These are phyloP conservation scores for Crambe crambe DNA, from an alignment of 37 sponge, comb jelly and placozoan species.

Conservation along the genomic window DNA sequence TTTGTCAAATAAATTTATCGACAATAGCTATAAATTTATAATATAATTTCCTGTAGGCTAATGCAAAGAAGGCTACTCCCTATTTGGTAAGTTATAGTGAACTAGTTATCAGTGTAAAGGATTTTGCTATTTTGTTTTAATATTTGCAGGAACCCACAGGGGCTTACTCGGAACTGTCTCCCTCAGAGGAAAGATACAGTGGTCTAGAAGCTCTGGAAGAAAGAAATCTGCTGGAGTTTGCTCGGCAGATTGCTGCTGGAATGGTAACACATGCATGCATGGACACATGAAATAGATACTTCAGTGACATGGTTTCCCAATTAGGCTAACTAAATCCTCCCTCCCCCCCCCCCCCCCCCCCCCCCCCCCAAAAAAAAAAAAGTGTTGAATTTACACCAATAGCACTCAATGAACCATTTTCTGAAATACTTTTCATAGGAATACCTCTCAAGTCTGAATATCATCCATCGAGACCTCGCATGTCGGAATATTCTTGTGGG, in stretches of 20 bases:
- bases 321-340: too few relatives aligned
- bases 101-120: neutral
- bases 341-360: too few relatives aligned
- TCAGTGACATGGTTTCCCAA: too few relatives aligned
- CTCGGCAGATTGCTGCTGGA: slow-evolving; percentile 73
- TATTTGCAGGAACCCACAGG: slow-evolving; percentile 37
- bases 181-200: slow-evolving; percentile 9
- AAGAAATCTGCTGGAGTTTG: slow-evolving; percentile 53
- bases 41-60: neutral
- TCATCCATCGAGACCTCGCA: slow-evolving; percentile 81
- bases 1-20: too few relatives aligned
- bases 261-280: slow-evolving; percentile 58
- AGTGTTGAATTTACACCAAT: neutral
- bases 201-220: slow-evolving; percentile 37
- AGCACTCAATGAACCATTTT: neutral
- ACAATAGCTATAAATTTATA: too few relatives aligned
- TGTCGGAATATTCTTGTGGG: slow-evolving; percentile 81
- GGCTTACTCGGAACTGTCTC: slow-evolving; percentile 23
- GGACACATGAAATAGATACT: too few relatives aligned
- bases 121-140: neutral
- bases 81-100: slow-evolving; percentile 14
- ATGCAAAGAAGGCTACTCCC: neutral
- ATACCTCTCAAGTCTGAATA: slow-evolving; percentile 45
- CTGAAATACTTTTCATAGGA: slow-evolving; percentile 28
- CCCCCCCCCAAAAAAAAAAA: neutral